These are phyloP conservation scores for Catharus minimus DNA, from an alignment of 2,113 vertebrate species.

Conservation along the genomic window DNA sequence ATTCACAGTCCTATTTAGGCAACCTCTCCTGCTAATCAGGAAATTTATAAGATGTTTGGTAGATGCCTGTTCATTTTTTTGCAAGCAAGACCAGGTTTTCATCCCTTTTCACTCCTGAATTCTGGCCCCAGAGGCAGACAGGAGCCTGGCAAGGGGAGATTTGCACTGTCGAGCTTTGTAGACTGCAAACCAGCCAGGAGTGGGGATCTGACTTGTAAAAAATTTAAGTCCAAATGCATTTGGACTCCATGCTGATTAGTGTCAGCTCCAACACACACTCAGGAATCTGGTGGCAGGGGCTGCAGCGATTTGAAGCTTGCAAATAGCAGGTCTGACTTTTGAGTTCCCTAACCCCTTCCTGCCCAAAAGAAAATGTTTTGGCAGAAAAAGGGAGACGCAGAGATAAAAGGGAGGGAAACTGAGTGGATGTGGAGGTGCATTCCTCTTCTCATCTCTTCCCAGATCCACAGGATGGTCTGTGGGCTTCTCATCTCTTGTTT, in stretches of 20 bases:
- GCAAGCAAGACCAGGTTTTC: neutral
- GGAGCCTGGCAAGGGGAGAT: neutral
- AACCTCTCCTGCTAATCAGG: neutral
- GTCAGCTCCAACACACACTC: constrained; percentile 28
- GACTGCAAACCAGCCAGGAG: neutral
- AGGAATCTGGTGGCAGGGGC: neutral
- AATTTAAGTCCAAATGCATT: constrained; percentile 49
- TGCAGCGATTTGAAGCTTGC: constrained; percentile 2
- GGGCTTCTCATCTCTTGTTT: neutral
- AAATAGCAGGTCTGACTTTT: neutral
- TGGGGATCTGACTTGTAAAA: constrained; percentile 8
- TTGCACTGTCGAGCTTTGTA: neutral
- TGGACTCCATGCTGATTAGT: constrained; percentile 14
- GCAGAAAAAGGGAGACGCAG: neutral
- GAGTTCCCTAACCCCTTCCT: neutral
- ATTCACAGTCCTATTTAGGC: neutral
- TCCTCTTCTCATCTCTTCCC: neutral
- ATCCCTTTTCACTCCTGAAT: neutral
- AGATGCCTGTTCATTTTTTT: neutral
- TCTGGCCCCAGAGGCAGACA: neutral
- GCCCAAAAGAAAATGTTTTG: neutral
- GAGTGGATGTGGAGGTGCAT: neutral
- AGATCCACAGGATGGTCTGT: neutral
- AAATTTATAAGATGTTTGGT: neutral
- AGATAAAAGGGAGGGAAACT: neutral